A percentile compares a stretch with the other conserved stretches of the same genome.
Conservation (phyloP, 1,140 invertebrate species). For the Heliconius eleuchia region DNA sequence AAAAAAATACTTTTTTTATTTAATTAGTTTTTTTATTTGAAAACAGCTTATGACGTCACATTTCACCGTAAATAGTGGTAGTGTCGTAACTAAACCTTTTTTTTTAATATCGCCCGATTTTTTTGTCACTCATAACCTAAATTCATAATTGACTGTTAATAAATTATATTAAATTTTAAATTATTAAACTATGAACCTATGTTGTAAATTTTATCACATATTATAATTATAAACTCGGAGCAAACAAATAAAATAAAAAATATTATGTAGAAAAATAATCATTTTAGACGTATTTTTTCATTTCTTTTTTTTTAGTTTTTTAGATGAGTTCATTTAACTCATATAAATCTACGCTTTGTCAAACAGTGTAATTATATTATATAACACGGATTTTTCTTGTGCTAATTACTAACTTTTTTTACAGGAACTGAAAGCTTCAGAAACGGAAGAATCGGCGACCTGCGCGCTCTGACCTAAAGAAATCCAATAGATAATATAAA, state of each 20-base stretch:
- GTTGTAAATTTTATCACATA: no score
- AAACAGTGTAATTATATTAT: neutral
- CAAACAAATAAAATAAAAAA: no score
- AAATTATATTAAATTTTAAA: no score
- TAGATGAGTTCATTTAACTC: neutral
- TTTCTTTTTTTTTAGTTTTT: no score
- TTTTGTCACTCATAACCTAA: no score
- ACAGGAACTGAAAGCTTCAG: constrained; percentile 46
- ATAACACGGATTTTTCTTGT: neutral
- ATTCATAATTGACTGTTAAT: no score
- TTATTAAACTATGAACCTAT: no score
- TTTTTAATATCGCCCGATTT: neutral
- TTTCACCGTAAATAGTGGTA: neutral
- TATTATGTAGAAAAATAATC: no score
- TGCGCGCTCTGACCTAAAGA: constrained; percentile 48
- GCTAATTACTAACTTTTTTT: neutral
- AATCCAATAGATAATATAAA: constrained; percentile 19
- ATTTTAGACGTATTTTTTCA: no score
- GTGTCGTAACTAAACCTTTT: neutral
- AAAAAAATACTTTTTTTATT: neutral
- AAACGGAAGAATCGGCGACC: constrained; percentile 47
- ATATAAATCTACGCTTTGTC: neutral
- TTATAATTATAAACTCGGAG: no score
- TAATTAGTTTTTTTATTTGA: neutral
- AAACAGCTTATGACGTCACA: neutral